Evolutionary conservation across 1,140 invertebrate genomes (phyloP), one percentile per base, ranked within the genome.

Genomic region (Drosophila murphyi): DNA sequence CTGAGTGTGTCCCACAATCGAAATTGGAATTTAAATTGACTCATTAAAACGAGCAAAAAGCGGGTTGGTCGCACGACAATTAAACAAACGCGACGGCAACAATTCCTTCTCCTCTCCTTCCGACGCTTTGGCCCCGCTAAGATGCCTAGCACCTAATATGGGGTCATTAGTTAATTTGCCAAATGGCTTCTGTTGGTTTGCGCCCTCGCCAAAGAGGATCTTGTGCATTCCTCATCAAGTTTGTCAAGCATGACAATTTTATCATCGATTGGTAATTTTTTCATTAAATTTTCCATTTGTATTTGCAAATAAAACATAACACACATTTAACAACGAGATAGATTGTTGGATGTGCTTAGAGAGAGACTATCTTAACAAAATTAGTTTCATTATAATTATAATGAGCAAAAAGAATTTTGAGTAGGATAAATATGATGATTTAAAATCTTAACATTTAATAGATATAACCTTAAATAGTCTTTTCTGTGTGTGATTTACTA

Each of bases 11-110:
- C 52, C 80, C 80, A 81, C 80, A 88, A 89, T 88, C 85, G 80
- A 88, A 89, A 88, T 88, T 85, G 80, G 83, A 88, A 88, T 88
- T 88, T 88, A 88, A 88, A 88, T 88, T 88, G 83, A 88, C 83
- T 88, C 83, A 88, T 88, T 88, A 88, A 88, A 88, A 89, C 71
- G 55, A 82, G 77, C 80, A 88, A 88, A 87, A 87, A 87, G 83
- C 80, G 83, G 80, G 83, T 79, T 85, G 85, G 83, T 79, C 83
- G 85, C 83, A 72, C 77, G 85, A 88, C 83, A 88, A 88, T 88
- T 89, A 88, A 89, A 85, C 83, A 88, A 89, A 80, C 73, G 85
- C 63, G 56, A 41, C 71, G 31, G 34, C 59, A 35, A 61, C 28
- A 34, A 57, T 60, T 60, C 31, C 52, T 31, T 10, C 62, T 35